phyloP scores from a whole-genome alignment of 2,113 vertebrate genomes.

The Hippocampus zosterae region DNA sequence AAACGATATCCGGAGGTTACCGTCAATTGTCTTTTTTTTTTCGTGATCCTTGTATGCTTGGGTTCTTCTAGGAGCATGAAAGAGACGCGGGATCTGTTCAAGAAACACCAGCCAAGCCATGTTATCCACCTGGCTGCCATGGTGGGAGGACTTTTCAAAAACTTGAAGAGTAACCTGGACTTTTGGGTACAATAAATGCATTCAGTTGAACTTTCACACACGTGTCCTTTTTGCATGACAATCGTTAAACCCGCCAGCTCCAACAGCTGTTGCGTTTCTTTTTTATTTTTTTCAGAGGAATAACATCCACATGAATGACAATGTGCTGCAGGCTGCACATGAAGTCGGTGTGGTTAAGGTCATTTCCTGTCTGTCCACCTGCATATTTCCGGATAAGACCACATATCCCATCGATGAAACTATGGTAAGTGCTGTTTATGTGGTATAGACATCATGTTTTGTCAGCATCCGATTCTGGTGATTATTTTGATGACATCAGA shows the following conservation, averaged over 20 bases:
- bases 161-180: slow-evolving; percentile 90
- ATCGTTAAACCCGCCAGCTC: not conserved
- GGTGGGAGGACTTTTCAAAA: slow-evolving; percentile 94
- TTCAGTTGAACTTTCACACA: too few relatives aligned
- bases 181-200: slow-evolving; percentile 80
- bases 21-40: not conserved
- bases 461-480: not conserved
- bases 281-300: slow-evolving; percentile 79
- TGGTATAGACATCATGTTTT: not conserved
- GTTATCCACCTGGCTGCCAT: slow-evolving; percentile 94
- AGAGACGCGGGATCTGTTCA: slow-evolving; percentile 80
- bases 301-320: slow-evolving; percentile 91
- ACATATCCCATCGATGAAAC: slow-evolving; percentile 90
- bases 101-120: slow-evolving; percentile 82
- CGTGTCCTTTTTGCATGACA: too few relatives aligned
- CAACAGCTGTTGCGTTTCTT: not conserved
- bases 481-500: not conserved
- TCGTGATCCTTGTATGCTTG: not conserved
- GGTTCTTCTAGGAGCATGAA: slow-evolving; percentile 59
- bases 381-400: slow-evolving; percentile 93
- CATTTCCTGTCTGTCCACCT: slow-evolving; percentile 94
- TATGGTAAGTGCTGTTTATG: slow-evolving; percentile 76
- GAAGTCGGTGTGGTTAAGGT: slow-evolving; percentile 77
- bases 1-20: not conserved
- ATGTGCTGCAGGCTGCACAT: slow-evolving; percentile 84